Conservation (phyloP, 2,888 invertebrate species). For the Seira musarum region DNA sequence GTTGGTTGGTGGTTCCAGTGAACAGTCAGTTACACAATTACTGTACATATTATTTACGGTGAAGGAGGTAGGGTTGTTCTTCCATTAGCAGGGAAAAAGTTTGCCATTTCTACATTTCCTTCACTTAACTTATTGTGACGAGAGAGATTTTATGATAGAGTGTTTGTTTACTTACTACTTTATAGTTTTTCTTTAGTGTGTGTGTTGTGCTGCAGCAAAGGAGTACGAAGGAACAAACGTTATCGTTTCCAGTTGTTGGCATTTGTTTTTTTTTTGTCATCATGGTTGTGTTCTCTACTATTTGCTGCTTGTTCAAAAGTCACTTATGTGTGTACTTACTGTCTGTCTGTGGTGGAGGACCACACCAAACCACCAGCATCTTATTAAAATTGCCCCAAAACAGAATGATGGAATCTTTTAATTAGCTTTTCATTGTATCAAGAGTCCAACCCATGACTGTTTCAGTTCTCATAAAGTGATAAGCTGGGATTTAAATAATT, state of each 20-base stretch:
- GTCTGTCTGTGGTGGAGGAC: slow-evolving; percentile 1
- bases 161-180: slow-evolving; percentile 1
- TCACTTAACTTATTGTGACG: slow-evolving; percentile 3
- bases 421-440: slow-evolving; percentile 12
- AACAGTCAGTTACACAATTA: slow-evolving; percentile 4
- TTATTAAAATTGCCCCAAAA: slow-evolving; percentile 5
- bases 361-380: slow-evolving; percentile 10
- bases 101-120: slow-evolving; percentile 14
- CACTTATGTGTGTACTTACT: slow-evolving; percentile 2
- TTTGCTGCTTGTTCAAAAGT: slow-evolving; percentile 15
- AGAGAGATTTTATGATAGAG: background rate
- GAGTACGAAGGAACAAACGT: background rate
- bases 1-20: slow-evolving; percentile 7
- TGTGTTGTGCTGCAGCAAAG: background rate
- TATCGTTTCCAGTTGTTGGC: slow-evolving; percentile 9
- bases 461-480: background rate
- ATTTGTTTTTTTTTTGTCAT: slow-evolving; percentile 14
- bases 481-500: background rate
- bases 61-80: background rate
- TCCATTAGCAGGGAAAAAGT: slow-evolving; percentile 18
- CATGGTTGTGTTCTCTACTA: background rate
- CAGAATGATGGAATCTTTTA: slow-evolving; percentile 12
- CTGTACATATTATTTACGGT: background rate
- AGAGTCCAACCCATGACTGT: background rate
- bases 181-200: background rate